Base-by-base conservation (phyloP, 2,113 vertebrate species). In the Boulengeromyrus knoepffleri region DNA sequence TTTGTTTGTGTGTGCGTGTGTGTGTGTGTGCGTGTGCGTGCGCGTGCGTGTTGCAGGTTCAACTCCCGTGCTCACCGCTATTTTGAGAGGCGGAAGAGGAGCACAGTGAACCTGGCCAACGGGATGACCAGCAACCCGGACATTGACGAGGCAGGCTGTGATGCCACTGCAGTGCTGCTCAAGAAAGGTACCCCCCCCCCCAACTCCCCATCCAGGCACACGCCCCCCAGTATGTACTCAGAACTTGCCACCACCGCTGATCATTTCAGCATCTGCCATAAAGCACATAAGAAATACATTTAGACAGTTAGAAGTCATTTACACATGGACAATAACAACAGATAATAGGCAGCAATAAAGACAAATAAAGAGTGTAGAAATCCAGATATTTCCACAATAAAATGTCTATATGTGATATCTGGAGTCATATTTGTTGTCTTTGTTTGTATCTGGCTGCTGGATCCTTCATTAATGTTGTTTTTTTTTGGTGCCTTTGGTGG, bases 151-250 rank as follows among this genome's bases (percentile, higher is more conserved):
- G 92, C 97, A 93, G 97, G 96, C 83, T 98, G 97, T 0, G 98
- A 99, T 0, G 97, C 97, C 45, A 99, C 97, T 0, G 96, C 98
- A 88, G 98, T 98, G 58, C 97, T 98, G 92, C 97, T 99, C 87
- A 98, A 97, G 95, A 98, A 98, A 98, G 97, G 98, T 97, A 95
- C 94, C 88, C 2, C n/a, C 15, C 27, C 24, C 39, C 8, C 80
- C 13, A 2, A 3, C 15, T 5, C 24, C 58, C 58, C 58, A 58
- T 6, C 27, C 13, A 77, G 13, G 5, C 31, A 39, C 31, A 31
- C 27, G 10, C 24, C 3, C 27, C 24, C 66, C 27, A 70, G 66
- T n/a, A 12, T 70, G 12, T 13, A 13, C 62, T 31, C 24, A 70
- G 62, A 70, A 70, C 62, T 3, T 70, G 8, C 24, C n/a, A n/a